A percentile compares a stretch with the other conserved stretches of the same genome.
These are phyloP conservation scores for Diachrysia chrysitis DNA, from an alignment of 2,888 invertebrate genomes.

Conservation along the genomic window DNA sequence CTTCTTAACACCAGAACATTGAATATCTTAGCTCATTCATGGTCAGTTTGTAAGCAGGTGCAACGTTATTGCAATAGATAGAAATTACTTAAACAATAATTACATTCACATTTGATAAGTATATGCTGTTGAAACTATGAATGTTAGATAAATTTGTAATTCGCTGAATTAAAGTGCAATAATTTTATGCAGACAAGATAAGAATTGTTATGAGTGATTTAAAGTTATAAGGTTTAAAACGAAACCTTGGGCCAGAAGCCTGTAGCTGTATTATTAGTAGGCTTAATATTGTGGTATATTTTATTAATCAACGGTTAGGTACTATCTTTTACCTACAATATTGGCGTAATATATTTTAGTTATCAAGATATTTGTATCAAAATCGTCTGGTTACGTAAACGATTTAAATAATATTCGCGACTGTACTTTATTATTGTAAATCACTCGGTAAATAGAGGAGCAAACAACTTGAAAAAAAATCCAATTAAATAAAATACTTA, in stretches of 20 bases:
- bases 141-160: conserved; percentile 17
- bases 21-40: conserved; percentile 22
- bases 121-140: conserved; percentile 32
- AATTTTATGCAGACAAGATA: neutral
- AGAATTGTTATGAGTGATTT: no score
- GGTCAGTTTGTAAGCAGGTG: conserved; percentile 16
- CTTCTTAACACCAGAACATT: conserved; percentile 8
- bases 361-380: no score
- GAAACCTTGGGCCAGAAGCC: no score
- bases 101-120: conserved; percentile 32
- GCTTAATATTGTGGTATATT: no score
- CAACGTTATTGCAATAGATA: conserved; percentile 33
- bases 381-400: neutral
- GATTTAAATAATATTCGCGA: neutral
- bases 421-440: neutral
- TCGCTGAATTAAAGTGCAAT: conserved; percentile 30
- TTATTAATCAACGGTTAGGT: no score
- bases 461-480: neutral
- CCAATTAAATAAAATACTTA: neutral
- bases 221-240: no score
- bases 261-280: no score
- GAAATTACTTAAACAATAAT: conserved; percentile 36
- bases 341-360: no score
- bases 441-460: neutral
- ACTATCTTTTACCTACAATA: no score